Conservation (phyloP, 1,140 invertebrate genomes). For the Oncopeltus fasciatus region DNA sequence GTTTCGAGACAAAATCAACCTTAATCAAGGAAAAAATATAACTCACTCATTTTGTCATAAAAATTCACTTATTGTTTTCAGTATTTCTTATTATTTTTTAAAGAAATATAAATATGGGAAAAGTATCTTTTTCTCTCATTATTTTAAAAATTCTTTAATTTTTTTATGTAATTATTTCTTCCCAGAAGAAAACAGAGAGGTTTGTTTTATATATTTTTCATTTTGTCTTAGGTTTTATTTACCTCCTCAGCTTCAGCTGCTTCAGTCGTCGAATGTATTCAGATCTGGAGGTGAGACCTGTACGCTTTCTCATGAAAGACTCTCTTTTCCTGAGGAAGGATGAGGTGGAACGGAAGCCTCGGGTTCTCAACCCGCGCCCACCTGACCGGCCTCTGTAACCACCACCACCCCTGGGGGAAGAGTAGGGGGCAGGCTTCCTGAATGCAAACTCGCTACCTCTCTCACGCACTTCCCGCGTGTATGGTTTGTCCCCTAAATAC, state of each 20-base stretch:
- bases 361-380: background rate
- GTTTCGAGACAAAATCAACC: no score
- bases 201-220: no score
- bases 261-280: background rate
- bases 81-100: no score
- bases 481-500: conserved; percentile 13
- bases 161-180: no score
- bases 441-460: conserved; percentile 5
- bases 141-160: no score
- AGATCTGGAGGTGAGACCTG: background rate
- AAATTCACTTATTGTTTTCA: no score
- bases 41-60: no score
- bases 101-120: no score
- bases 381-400: background rate
- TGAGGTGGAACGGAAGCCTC: background rate
- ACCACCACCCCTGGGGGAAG: background rate
- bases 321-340: background rate
- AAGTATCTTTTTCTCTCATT: no score
- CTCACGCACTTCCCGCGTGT: conserved; percentile 11
- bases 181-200: no score
- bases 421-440: conserved; percentile 1
- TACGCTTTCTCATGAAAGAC: background rate
- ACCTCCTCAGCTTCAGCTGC: conserved; percentile 2
- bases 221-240: no score
- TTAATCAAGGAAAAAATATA: no score